These are phyloP conservation scores for Anguilla pacifica DNA, from an alignment of 2,797 vertebrate species.

Conservation along the genomic window DNA sequence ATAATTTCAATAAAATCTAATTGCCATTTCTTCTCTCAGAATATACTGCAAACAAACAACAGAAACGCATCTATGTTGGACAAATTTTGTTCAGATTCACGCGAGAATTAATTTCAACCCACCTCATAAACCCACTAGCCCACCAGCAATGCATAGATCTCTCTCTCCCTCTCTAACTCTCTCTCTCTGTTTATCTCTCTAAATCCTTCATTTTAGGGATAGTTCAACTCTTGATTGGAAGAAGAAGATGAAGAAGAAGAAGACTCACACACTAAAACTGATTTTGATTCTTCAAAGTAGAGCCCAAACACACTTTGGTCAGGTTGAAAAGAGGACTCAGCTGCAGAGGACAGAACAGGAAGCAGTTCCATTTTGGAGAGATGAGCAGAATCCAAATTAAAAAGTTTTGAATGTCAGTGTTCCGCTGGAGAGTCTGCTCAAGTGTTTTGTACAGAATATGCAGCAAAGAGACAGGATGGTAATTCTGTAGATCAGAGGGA, in stretches of 20 bases:
- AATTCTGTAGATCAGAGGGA: neutral
- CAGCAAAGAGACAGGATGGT: neutral
- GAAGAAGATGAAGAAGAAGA: neutral
- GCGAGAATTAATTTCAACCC: no score
- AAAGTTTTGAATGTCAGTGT: neutral
- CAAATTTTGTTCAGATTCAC: no score
- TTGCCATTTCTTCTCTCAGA: no score
- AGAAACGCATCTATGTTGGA: no score
- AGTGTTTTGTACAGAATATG: neutral
- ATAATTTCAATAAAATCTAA: no score
- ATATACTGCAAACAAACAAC: no score
- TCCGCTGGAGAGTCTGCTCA: neutral
- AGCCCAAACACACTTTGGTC: neutral
- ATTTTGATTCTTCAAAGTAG: neutral
- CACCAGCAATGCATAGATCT: neutral
- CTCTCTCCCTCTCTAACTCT: neutral
- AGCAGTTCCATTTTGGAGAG: neutral
- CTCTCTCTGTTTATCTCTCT: neutral
- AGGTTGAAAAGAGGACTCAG: neutral
- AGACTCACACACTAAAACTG: neutral
- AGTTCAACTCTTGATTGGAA: neutral
- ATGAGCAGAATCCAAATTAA: neutral
- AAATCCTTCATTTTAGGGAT: neutral
- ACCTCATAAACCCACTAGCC: no score
- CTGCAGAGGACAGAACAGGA: neutral